These are phyloP conservation scores for Pomatostomus ruficeps DNA, from an alignment of 2,113 vertebrate genomes.

Conservation along the genomic window DNA sequence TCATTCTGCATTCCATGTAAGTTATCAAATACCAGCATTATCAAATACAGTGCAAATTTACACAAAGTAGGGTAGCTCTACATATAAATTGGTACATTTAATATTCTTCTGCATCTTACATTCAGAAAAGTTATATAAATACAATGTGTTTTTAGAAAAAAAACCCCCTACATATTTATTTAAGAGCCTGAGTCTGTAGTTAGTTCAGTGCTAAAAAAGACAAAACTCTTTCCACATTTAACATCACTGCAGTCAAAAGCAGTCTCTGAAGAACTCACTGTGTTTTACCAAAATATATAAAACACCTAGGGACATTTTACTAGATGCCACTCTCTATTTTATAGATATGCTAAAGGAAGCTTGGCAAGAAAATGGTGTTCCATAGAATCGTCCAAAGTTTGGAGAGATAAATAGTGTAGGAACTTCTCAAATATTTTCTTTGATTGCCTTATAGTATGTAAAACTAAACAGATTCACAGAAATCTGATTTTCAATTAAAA, in stretches of 20 bases:
- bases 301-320: neutral
- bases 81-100: neutral
- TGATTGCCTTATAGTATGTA: neutral
- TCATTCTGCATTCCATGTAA: neutral
- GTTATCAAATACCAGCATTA: neutral
- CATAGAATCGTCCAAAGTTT: neutral
- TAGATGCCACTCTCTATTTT: neutral
- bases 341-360: neutral
- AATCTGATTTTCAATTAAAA: neutral
- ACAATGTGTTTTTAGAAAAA: neutral
- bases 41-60: neutral
- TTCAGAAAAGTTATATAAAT: neutral
- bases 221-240: neutral
- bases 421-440: neutral
- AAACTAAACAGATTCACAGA: neutral
- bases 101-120: neutral
- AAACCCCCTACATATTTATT: neutral
- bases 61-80: neutral
- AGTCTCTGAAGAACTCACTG: neutral
- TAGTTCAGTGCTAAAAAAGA: neutral
- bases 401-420: neutral
- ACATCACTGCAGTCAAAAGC: neutral
- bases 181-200: neutral
- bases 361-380: neutral
- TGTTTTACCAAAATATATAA: neutral